A percentile compares a stretch with the other conserved stretches of the same genome.
phyloP scores from a whole-genome alignment of 30 jellyfish, hydroid and myxozoan species.

The Pelagia noctiluca region DNA sequence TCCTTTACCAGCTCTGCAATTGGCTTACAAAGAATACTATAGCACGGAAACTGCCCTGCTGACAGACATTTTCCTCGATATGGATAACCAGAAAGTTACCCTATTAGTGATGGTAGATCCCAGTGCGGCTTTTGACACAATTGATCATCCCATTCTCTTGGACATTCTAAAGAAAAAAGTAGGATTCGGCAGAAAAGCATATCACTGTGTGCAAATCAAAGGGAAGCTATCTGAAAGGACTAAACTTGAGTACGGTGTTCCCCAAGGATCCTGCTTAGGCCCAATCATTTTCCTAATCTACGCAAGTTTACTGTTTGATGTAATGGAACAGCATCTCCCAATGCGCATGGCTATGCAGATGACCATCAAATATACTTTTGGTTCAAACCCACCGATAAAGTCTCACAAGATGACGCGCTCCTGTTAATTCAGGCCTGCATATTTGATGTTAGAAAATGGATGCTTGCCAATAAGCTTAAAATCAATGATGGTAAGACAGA shows the following conservation, averaged over 20 bases:
- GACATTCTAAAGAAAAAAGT: conserved; percentile 17
- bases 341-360: conserved; percentile 64
- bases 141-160: conserved; percentile 38
- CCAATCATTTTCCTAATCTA: conserved; percentile 32
- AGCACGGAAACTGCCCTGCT: conserved; percentile 65
- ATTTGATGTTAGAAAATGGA: conserved; percentile 51
- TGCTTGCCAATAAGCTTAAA: conserved; percentile 53
- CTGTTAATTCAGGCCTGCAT: conserved; percentile 36
- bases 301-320: conserved; percentile 42
- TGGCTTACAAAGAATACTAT: conserved; percentile 53
- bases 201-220: conserved; percentile 29
- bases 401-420: conserved; percentile 58
- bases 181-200: conserved; percentile 38
- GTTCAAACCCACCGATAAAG: conserved; percentile 42
- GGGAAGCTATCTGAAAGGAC: conserved; percentile 21
- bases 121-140: conserved; percentile 65
- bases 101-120: conserved; percentile 60
- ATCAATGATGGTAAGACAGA: conserved; percentile 55
- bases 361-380: conserved; percentile 60
- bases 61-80: conserved; percentile 40
- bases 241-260: conserved; percentile 29
- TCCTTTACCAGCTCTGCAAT: neutral
- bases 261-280: conserved; percentile 68
- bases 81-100: conserved; percentile 55
- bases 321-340: conserved; percentile 45